phyloP scores from a whole-genome alignment of 2,113 vertebrate genomes.

The Lates calcarifer region DNA sequence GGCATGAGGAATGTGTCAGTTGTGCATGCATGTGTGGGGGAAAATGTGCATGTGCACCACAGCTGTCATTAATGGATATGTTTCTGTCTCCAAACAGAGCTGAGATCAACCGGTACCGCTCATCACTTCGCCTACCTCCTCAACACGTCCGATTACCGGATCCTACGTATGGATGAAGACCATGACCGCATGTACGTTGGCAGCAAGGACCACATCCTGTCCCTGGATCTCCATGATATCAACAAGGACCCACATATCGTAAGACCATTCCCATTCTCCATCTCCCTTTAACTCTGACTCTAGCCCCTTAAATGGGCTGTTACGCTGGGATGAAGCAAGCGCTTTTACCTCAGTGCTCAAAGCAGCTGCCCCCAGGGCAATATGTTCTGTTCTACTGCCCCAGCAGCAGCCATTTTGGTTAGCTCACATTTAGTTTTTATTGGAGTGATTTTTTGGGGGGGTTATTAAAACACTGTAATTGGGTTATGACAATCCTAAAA shows the following conservation, averaged over 20 bases:
- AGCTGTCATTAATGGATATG: slow-evolving; percentile 50
- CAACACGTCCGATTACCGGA: slow-evolving; percentile 95
- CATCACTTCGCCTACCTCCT: slow-evolving; percentile 97
- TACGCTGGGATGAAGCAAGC: slow-evolving; percentile 32
- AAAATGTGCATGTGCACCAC: slow-evolving; percentile 33
- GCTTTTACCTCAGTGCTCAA: slow-evolving; percentile 19
- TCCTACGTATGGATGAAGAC: slow-evolving; percentile 98
- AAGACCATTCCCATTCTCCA: slow-evolving; percentile 74
- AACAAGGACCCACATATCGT: slow-evolving; percentile 97
- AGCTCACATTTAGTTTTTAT: slow-evolving; percentile 51
- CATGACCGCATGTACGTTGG: slow-evolving; percentile 98
- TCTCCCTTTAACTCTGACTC: not conserved
- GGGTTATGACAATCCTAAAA: slow-evolving; percentile 58
- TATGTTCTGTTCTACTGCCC: slow-evolving; percentile 27
- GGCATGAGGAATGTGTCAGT: slow-evolving; percentile 59
- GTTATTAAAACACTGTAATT: slow-evolving; percentile 65
- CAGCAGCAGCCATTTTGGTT: slow-evolving; percentile 28
- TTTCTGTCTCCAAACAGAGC: slow-evolving; percentile 83
- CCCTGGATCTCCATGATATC: slow-evolving; percentile 98
- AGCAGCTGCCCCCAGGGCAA: slow-evolving; percentile 11
- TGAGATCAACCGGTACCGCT: slow-evolving; percentile 92
- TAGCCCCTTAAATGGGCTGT: slow-evolving; percentile 16
- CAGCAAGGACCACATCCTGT: slow-evolving; percentile 97
- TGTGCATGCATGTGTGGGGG: slow-evolving; percentile 41
- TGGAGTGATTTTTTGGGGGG: slow-evolving; percentile 38